phyloP scores from a whole-genome alignment of 1,140 invertebrate genomes.

The Eriosoma lanigerum region DNA sequence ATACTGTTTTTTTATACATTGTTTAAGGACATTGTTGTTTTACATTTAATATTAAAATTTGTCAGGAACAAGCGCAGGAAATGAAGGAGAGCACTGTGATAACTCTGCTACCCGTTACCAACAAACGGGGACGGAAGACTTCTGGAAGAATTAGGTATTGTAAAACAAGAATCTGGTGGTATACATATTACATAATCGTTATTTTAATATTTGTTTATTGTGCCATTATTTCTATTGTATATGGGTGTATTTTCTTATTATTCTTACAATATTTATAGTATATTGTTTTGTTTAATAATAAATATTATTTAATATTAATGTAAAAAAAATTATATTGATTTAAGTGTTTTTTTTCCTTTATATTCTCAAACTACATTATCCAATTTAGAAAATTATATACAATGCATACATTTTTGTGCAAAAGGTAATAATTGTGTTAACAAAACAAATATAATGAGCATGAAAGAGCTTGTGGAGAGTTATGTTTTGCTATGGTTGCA shows the following conservation, averaged over 20 bases:
- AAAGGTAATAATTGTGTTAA: too few species aligned
- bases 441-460: too few species aligned
- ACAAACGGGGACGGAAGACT: conserved; percentile 81
- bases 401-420: too few species aligned
- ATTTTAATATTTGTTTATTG: conserved; percentile 11
- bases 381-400: too few species aligned
- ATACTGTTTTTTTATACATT: not conserved
- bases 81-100: conserved; percentile 70
- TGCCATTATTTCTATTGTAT: conserved; percentile 26
- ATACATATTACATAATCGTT: conserved; percentile 14
- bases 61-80: conserved; percentile 57
- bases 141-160: conserved; percentile 68
- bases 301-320: not conserved
- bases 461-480: too few species aligned
- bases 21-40: not conserved
- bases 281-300: conserved; percentile 20
- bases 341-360: not conserved
- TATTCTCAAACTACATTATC: too few species aligned
- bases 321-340: not conserved
- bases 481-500: too few species aligned
- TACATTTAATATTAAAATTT: not conserved
- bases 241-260: not conserved
- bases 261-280: not conserved
- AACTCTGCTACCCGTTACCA: conserved; percentile 12
- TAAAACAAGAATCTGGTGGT: conserved; percentile 63